Evolutionary conservation across 2,113 vertebrate species (phyloP).

Genomic region (Lipotes vexillifer): DNA sequence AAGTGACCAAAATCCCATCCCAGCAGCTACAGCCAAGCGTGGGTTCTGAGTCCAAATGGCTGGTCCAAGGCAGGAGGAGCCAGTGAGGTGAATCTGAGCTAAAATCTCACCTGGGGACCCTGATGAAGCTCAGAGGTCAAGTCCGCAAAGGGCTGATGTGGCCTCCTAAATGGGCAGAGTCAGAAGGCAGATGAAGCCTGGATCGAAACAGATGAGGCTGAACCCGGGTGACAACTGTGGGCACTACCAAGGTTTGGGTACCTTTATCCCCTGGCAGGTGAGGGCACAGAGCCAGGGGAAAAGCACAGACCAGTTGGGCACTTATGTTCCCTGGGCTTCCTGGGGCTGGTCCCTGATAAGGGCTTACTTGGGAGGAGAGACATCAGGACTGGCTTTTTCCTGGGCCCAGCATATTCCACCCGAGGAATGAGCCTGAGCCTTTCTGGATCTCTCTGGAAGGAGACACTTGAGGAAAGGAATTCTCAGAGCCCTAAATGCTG

Average conservation of each 20-base stretch:
- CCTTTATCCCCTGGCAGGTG: not conserved
- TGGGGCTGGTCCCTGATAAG: not conserved
- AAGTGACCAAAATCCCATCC: not conserved
- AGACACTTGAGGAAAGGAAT: not conserved
- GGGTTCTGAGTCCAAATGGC: not conserved
- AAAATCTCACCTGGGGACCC: not conserved
- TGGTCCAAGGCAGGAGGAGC: not conserved
- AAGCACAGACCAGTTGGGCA: not conserved
- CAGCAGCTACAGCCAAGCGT: not conserved
- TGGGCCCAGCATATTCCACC: not conserved
- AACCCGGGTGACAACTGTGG: not conserved
- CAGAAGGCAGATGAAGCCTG: not conserved
- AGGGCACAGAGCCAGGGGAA: not conserved
- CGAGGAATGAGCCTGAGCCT: not conserved
- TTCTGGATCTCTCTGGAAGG: not conserved
- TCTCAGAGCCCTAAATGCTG: not conserved
- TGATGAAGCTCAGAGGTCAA: not conserved
- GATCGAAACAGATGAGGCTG: not conserved
- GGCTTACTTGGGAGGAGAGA: not conserved
- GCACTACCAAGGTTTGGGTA: fast-evolving
- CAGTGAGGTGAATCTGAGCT: not conserved
- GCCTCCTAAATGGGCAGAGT: not conserved
- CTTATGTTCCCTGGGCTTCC: not conserved
- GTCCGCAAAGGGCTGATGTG: not conserved
- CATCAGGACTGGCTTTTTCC: not conserved